Evolutionary conservation across 2,113 vertebrate species (phyloP), one percentile per base, ranked within the genome.

Genomic region (Andinoacara biseriatus): DNA sequence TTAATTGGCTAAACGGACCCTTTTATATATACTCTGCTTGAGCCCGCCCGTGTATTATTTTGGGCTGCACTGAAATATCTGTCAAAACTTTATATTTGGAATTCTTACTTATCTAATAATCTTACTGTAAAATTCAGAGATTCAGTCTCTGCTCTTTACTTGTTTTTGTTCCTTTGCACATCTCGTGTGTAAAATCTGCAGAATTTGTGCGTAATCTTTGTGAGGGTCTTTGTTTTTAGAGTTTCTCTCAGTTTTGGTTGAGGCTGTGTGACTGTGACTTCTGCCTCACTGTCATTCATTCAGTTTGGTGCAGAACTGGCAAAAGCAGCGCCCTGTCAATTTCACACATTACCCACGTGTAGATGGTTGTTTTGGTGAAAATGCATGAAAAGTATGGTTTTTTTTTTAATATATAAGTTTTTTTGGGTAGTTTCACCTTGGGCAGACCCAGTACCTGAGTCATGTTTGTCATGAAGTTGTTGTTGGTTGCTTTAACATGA

Each of bases 231-330:
- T 72, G 46, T 72, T 72, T 33, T 33, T 26, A n/a, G 1, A 49
- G 26, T 72, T 72, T 20, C 58, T 72, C 85, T 89, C 84, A 91
- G 69, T 86, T 86, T 57, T 74, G 67, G 52, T 60, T 65, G n/a
- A 5, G 65, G 43, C 26, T 31, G 46, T 54, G 46, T 33, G 17
- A 54, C 46, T 54, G 46, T 72, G 65, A 52, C 43, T 72, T 52
- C 46, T 72, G 26, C 46, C 67, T 72, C 67, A 33, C 67, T 33
- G 46, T 72, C 46, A 54, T 17, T 54, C 46, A 72, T 54, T 54
- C 67, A n/a, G 46, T 72, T n/a, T 9, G 10, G 10, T 33, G 67
- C 54, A 59, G 35, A 79, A 38, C 24, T 40, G 29, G 69, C 15
- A 56, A 4, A 43, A 10, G 76, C 81, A n/a, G 46, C 67, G 31